A percentile compares a stretch with the other conserved stretches of the same genome.
phyloP scores from a whole-genome alignment of 2,113 vertebrate genomes.

The Chaenocephalus aceratus region DNA sequence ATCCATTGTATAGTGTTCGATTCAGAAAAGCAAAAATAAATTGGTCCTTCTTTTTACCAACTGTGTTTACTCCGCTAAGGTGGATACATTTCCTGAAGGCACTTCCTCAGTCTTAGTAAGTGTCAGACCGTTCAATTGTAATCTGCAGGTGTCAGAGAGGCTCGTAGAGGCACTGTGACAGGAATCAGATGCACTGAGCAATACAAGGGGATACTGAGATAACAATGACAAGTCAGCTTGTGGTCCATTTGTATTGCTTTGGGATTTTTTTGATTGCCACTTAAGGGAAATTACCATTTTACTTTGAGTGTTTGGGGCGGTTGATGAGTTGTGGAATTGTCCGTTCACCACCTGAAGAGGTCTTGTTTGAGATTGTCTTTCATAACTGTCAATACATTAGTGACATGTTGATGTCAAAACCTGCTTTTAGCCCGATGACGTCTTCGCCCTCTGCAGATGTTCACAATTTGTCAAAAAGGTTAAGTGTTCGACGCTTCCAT shows the following conservation, averaged over 20 bases:
- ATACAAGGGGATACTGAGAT: conserved; percentile 23
- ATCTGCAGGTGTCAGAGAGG: conserved; percentile 73
- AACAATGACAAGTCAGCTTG: neutral
- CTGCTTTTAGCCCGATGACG: conserved; percentile 60
- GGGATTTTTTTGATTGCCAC: conserved; percentile 9
- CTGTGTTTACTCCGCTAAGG: conserved; percentile 5
- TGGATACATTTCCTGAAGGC: conserved; percentile 36
- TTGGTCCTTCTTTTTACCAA: neutral
- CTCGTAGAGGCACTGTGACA: conserved; percentile 24
- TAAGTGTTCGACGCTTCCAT: conserved; percentile 73
- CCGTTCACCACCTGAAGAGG: neutral
- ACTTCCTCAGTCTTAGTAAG: conserved; percentile 29
- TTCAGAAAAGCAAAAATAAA: neutral
- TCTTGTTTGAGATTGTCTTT: conserved; percentile 17
- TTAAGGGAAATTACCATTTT: conserved; percentile 3
- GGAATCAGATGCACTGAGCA: conserved; percentile 44
- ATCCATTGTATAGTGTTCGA: neutral
- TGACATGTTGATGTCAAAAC: conserved; percentile 49
- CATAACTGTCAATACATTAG: conserved; percentile 21
- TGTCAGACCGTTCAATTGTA: conserved; percentile 80
- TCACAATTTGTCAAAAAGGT: conserved; percentile 71
- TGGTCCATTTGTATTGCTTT: conserved; percentile 10
- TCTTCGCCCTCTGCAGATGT: conserved; percentile 53
- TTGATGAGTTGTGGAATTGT: conserved; percentile 30
- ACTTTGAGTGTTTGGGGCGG: neutral